Conservation (phyloP, 2,888 invertebrate species). For the Cantharis nigra region DNA sequence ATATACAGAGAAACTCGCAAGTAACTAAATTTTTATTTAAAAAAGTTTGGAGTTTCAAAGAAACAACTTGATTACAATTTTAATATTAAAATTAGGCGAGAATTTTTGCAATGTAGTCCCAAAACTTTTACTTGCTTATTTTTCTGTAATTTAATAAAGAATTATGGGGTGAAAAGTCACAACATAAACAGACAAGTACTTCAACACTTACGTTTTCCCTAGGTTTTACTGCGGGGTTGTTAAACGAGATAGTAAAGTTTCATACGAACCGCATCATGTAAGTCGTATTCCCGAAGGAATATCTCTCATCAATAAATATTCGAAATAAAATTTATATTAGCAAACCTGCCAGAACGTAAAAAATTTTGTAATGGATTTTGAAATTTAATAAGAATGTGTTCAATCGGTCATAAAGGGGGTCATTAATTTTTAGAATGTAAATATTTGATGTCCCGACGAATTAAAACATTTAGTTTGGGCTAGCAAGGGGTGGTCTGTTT, state of each 20-base stretch:
- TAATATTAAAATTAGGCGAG: too few species aligned
- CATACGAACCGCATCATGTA: neutral
- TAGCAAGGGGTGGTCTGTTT: neutral
- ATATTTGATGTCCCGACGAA: neutral
- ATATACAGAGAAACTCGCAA: too few species aligned
- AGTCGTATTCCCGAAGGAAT: neutral
- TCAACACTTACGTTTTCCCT: neutral
- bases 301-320: neutral
- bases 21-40: too few species aligned
- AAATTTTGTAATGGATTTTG: neutral
- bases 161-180: neutral
- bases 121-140: neutral
- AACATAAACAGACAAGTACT: neutral
- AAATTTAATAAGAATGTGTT: neutral
- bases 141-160: neutral
- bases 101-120: neutral
- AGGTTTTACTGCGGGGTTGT: neutral
- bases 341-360: neutral
- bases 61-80: too few species aligned
- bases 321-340: neutral
- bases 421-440: neutral
- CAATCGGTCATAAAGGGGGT: neutral
- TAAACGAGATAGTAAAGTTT: neutral
- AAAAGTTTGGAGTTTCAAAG: too few species aligned
- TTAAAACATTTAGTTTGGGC: neutral